Conservation (phyloP, 2,797 vertebrate genomes). For the Scleropages formosus region DNA sequence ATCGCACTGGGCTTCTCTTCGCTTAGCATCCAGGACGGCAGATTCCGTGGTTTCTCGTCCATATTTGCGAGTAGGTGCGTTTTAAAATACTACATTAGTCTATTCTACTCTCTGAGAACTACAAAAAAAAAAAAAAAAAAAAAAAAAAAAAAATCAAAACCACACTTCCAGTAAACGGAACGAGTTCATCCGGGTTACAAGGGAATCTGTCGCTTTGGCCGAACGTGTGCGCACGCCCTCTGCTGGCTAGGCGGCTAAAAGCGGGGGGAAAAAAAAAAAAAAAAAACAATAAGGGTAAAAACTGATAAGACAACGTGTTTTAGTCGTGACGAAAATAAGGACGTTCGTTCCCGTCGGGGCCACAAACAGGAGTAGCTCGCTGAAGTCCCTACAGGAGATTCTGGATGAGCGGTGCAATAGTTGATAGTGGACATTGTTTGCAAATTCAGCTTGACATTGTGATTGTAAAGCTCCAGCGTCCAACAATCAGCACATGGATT, state of each 20-base stretch:
- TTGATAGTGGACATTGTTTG: too few species aligned
- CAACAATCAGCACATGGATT: constrained; percentile 6
- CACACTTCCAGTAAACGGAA: too few species aligned
- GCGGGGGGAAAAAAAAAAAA: neutral
- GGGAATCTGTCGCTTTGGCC: neutral
- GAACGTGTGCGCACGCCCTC: neutral
- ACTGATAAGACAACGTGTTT: too few species aligned
- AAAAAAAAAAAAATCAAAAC: too few species aligned
- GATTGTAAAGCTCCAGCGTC: neutral
- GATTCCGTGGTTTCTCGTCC: constrained; percentile 19
- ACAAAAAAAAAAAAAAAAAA: too few species aligned
- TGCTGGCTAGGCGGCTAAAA: neutral
- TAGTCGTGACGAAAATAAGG: too few species aligned
- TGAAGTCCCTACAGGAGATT: too few species aligned
- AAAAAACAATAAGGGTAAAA: too few species aligned
- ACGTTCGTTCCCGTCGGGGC: too few species aligned
- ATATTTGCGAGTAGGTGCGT: neutral
- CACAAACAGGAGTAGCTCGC: too few species aligned
- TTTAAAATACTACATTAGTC: neutral
- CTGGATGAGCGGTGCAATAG: too few species aligned
- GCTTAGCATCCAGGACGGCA: constrained; percentile 29
- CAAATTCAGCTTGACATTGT: neutral
- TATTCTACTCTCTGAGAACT: too few species aligned
- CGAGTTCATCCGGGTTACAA: neutral
- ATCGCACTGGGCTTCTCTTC: neutral